Percentiles rank a stretch among this genome's conserved stretches.
phyloP scores from a whole-genome alignment of 1,140 invertebrate genomes.

The Popillia japonica region DNA sequence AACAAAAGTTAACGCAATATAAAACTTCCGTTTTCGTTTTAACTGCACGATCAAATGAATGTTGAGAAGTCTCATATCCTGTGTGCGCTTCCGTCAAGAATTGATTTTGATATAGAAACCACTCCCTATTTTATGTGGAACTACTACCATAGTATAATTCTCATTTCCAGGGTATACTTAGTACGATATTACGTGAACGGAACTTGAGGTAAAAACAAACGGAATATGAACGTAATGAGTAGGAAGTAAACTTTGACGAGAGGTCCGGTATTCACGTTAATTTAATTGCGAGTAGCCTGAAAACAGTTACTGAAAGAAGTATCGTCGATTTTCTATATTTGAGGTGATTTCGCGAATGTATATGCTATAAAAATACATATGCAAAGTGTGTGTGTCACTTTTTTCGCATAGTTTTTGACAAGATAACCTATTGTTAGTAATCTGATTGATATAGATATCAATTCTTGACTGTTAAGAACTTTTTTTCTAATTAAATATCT shows the following conservation, averaged over 20 bases:
- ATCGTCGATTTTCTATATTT: no score
- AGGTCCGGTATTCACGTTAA: not conserved
- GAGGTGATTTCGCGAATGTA: no score
- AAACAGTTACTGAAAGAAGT: no score
- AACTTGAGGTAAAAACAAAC: not conserved
- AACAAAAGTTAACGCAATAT: slow-evolving; percentile 44
- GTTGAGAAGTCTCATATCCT: not conserved
- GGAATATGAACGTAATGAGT: not conserved
- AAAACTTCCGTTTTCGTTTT: not conserved
- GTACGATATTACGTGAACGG: not conserved
- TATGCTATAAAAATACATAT: no score
- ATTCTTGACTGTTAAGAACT: no score
- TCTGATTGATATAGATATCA: no score
- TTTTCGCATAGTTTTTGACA: no score
- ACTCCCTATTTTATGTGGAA: not conserved
- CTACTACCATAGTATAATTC: not conserved
- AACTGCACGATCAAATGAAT: slow-evolving; percentile 1
- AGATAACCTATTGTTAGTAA: no score
- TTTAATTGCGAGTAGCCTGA: no score
- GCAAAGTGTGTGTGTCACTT: no score
- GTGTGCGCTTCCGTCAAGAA: not conserved
- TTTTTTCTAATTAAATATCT: no score
- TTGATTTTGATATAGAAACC: not conserved
- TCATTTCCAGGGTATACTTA: no score
- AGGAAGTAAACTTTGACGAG: not conserved